Evolutionary conservation across 2,113 vertebrate genomes (phyloP), one percentile per base, ranked within the genome.

Genomic region (Lagenorhynchus albirostris): DNA sequence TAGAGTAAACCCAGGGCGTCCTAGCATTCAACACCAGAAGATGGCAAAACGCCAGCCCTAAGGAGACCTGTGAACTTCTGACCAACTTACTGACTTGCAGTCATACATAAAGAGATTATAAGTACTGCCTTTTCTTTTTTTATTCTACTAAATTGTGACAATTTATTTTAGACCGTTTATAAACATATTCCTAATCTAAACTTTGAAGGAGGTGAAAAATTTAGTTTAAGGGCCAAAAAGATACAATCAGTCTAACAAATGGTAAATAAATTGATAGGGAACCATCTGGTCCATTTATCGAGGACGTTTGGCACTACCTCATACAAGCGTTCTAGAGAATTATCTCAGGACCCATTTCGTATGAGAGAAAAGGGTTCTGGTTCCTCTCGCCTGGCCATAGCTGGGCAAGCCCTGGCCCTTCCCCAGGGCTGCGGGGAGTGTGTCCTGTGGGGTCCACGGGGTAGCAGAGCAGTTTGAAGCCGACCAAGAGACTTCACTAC

Each of bases 401-500:
- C 77, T 1, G 1, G 36, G 47, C 9, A 23, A 9, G 6, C 26
- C 33, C 76, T 12, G n/a, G 33, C 71, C 50, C 31, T 21, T 36
- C 41, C 70, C 58, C 29, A 14, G 80, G 80, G 68, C 6, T 5
- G 26, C 20, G 7, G 21, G 79, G 53, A 3, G 47, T 0, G 2
- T 2, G 47, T 12, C 33, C 26, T 0, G 11, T 0, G 65, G 83
- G 62, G 3, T 8, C 31, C 33, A 13, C 0, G 1, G 0, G 15
- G 81, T 31, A 17, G 33, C 76, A 8, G 50, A 67, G 58, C 18
- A 6, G 2, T 6, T 7, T 25, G 88, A 80, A 38, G 77, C 77
- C n/a, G 79, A 21, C 63, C 1, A 2, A 1, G 23, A 81, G 60
- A 10, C 3, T 15, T 10, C 67, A 33, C 0, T 6, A 3, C n/a